Evolutionary conservation across 2,113 vertebrate species (phyloP).

Genomic region (Rhipidura dahli): DNA sequence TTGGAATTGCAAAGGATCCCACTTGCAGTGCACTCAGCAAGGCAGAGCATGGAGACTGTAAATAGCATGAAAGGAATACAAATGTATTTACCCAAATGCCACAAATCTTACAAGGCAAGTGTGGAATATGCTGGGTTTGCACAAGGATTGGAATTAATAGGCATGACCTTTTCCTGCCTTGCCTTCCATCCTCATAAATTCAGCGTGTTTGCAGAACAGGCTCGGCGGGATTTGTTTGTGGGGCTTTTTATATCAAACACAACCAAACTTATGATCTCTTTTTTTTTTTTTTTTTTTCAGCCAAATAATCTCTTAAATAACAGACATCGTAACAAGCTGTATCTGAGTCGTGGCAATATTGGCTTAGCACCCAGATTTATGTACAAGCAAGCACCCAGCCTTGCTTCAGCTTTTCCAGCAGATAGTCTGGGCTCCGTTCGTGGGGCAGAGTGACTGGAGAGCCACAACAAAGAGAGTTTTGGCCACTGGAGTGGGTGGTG

Average conservation of each 20-base stretch:
- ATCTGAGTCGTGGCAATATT: background rate
- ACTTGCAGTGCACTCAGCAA: background rate
- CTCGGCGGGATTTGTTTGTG: slow-evolving; percentile 6
- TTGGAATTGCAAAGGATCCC: background rate
- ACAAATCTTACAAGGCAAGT: background rate
- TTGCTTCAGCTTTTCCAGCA: background rate
- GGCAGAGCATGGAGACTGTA: background rate
- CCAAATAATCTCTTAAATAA: slow-evolving; percentile 54
- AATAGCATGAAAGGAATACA: slow-evolving; percentile 44
- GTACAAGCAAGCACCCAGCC: background rate
- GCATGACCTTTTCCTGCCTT: slow-evolving; percentile 64
- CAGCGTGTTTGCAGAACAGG: slow-evolving; percentile 30
- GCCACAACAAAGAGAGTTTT: background rate
- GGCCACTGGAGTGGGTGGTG: background rate
- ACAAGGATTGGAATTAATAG: slow-evolving; percentile 70
- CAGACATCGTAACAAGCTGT: background rate
- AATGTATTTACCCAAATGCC: slow-evolving; percentile 51
- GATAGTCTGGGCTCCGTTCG: background rate
- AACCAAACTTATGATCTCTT: background rate
- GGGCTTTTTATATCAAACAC: background rate
- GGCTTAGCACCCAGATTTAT: background rate
- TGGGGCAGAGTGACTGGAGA: background rate
- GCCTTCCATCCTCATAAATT: slow-evolving; percentile 51
- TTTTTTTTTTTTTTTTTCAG: background rate
- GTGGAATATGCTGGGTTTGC: slow-evolving; percentile 36